These are phyloP conservation scores for Rafetus swinhoei DNA, from an alignment of 2,113 vertebrate species.

Conservation along the genomic window DNA sequence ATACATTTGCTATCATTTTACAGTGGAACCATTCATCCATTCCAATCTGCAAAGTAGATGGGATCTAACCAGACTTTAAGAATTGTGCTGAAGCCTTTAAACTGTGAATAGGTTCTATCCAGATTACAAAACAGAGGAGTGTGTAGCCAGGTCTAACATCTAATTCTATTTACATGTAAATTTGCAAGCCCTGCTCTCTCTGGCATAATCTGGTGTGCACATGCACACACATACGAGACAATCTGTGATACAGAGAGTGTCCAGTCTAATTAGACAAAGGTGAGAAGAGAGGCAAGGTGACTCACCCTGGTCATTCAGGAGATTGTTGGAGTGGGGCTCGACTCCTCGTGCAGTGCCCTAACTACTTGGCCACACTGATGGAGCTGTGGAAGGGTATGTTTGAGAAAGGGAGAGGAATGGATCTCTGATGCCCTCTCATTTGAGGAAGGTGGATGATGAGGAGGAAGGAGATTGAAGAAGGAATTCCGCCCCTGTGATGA, in stretches of 20 bases:
- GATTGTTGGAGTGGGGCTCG: rapidly evolving
- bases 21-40: conserved; percentile 49
- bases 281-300: background rate
- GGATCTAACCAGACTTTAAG: conserved; percentile 63
- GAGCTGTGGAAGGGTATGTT: background rate
- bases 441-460: background rate
- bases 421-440: background rate
- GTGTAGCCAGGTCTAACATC: conserved; percentile 39
- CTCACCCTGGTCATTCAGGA: background rate
- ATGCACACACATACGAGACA: background rate
- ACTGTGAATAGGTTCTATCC: conserved; percentile 55
- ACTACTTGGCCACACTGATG: background rate
- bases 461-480: background rate
- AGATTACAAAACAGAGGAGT: conserved; percentile 30
- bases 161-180: conserved; percentile 46
- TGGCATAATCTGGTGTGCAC: background rate
- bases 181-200: conserved; percentile 16
- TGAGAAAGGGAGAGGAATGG: background rate
- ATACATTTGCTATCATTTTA: conserved; percentile 47
- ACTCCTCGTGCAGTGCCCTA: background rate
- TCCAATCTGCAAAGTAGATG: conserved; percentile 57
- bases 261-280: rapidly evolving
- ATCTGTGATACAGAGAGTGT: background rate
- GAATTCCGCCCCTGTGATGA: background rate
- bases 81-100: conserved; percentile 22